These are phyloP conservation scores for Equus quagga DNA, from an alignment of 2,113 vertebrate species.

Conservation along the genomic window DNA sequence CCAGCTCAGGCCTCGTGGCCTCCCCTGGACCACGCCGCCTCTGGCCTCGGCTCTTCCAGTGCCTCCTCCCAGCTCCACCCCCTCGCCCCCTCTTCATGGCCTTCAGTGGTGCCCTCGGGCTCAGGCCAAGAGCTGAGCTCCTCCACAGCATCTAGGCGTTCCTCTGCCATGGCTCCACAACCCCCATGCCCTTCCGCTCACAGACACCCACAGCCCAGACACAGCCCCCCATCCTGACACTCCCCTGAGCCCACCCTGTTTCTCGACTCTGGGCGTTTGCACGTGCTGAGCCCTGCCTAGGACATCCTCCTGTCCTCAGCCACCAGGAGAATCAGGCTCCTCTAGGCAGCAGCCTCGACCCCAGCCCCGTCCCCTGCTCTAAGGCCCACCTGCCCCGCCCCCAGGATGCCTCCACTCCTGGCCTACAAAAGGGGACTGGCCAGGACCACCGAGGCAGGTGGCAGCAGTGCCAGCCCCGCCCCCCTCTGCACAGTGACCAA, in stretches of 20 bases:
- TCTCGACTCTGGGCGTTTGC: background rate
- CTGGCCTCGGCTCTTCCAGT: fast-evolving
- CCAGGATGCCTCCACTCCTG: background rate
- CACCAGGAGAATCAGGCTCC: fast-evolving
- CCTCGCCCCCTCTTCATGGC: fast-evolving
- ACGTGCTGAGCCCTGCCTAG: background rate
- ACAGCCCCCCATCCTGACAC: fast-evolving
- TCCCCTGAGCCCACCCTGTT: background rate
- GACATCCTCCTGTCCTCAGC: background rate
- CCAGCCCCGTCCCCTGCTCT: background rate
- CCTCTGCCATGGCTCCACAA: background rate
- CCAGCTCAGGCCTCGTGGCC: background rate
- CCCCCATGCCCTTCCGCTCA: fast-evolving
- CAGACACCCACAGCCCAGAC: background rate
- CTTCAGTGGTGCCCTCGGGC: background rate
- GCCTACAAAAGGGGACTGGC: fast-evolving
- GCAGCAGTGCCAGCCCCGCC: fast-evolving
- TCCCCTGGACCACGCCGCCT: background rate
- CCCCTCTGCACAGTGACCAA: fast-evolving
- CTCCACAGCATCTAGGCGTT: background rate
- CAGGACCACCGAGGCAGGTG: fast-evolving
- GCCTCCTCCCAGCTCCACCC: fast-evolving
- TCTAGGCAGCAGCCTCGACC: too few species aligned
- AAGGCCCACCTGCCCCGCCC: background rate
- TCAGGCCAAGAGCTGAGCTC: background rate